Evolutionary conservation across 2,888 invertebrate genomes (phyloP).

Genomic region (Pandemis heparana): DNA sequence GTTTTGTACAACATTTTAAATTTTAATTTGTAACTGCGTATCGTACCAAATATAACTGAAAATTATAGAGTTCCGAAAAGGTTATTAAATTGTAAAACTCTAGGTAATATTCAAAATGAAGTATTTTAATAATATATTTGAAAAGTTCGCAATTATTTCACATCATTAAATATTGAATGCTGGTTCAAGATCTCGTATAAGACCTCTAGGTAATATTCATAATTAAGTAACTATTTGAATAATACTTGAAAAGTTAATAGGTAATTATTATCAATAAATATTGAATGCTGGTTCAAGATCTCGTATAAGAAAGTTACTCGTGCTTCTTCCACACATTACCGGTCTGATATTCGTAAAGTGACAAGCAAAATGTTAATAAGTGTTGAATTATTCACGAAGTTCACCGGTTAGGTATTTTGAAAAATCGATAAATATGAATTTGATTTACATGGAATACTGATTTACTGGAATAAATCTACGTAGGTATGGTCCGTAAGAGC

Average conservation of each 20-base stretch:
- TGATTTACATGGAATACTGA: neutral
- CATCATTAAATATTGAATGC: neutral
- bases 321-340: neutral
- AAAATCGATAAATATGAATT: conserved; percentile 19
- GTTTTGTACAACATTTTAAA: too few species aligned
- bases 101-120: too few species aligned
- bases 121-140: too few species aligned
- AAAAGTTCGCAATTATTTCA: neutral
- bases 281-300: neutral
- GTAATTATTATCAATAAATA: too few species aligned
- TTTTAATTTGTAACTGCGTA: too few species aligned
- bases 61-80: neutral
- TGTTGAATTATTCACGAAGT: conserved; percentile 30
- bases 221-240: too few species aligned
- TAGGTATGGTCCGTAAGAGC: neutral
- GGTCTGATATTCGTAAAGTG: neutral
- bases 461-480: conserved; percentile 4
- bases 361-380: conserved; percentile 18
- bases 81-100: neutral
- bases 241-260: too few species aligned
- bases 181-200: neutral
- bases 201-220: too few species aligned
- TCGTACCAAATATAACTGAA: too few species aligned
- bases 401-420: conserved; percentile 17
- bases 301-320: neutral